These are phyloP conservation scores for Biston betularia DNA, from an alignment of 2,888 invertebrate genomes.

Conservation along the genomic window DNA sequence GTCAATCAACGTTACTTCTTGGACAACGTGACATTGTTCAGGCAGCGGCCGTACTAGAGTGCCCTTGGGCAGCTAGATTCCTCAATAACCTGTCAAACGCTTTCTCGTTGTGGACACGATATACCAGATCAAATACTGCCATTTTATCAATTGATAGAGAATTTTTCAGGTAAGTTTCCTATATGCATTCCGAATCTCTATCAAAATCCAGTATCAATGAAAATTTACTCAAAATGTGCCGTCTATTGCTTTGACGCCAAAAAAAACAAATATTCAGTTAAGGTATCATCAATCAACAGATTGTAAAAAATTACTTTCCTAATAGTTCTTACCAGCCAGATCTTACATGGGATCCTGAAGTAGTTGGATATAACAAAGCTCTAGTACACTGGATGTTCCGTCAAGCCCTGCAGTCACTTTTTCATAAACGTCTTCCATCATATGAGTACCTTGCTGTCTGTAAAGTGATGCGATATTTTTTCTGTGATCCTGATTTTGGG, in stretches of 20 bases:
- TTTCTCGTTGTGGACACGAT: constrained; percentile 66
- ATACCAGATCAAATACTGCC: constrained; percentile 54
- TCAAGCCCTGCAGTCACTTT: constrained; percentile 66
- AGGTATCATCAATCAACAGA: no score
- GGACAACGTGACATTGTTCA: constrained; percentile 67
- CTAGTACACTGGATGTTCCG: constrained; percentile 79
- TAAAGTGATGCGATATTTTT: constrained; percentile 60
- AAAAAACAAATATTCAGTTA: no score
- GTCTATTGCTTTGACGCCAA: no score
- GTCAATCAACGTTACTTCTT: constrained; percentile 66
- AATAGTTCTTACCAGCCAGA: constrained; percentile 75
- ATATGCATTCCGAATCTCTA: neutral
- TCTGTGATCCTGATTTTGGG: constrained; percentile 76
- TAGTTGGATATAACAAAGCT: constrained; percentile 63
- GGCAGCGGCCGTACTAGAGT: constrained; percentile 66
- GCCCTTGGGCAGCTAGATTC: constrained; percentile 71
- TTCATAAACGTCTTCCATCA: constrained; percentile 56
- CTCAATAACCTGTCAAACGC: constrained; percentile 61
- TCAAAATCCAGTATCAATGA: neutral
- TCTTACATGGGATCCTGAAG: constrained; percentile 64
- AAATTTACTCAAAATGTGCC: neutral
- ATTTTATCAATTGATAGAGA: constrained; percentile 57
- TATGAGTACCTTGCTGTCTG: constrained; percentile 58
- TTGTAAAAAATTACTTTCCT: no score
- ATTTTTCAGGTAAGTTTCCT: constrained; percentile 59